Base-by-base conservation (phyloP, 2,888 invertebrate species). In the Phania funesta region DNA sequence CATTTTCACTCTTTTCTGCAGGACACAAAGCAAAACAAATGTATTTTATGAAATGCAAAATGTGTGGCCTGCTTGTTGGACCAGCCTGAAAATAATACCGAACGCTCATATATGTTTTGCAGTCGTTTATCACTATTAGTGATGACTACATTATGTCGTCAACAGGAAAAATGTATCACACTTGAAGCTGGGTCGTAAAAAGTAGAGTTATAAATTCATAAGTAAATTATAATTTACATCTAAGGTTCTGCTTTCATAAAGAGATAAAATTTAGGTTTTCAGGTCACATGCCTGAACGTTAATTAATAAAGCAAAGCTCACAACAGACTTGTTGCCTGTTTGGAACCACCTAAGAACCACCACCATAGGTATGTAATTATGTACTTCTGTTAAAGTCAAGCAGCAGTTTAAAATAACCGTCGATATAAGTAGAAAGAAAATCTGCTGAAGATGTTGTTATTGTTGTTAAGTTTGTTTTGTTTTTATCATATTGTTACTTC, bases 141-240 rank as follows among this genome's bases (percentile, higher is more conserved):
- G 32, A 82, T 74, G 64, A 77, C 48, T 65, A 52, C 70, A 60
- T 9, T 56, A 65, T 18, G 77, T 67, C n/a, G 70, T 77, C 71
- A 56, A 62, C 62, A 70, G 48, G 20, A 65, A 32, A 68, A 54
- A 67, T 70, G 62, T 20, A 62, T 56, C 74, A 71, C 56, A 24
- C 54, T 11, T 62, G 32, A 11, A 60, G 54, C 24, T 68, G 58
- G 58, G 24, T 54, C 35, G 4, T 22, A 20, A 60, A 48, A 24
- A 24, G 71, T 76, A n/a, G 38, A 38, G 76, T 76, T 70, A 65
- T 58, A 52, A 76, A 74, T 75, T 46, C 20, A 68, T 32, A 41
- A 71, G 44, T 70, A 75, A 35, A 62, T 76, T 74, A 68, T 79
- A 84, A 84, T 85, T 83, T 83, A 84, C 78, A 6, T 81, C 84